Base-by-base conservation (phyloP, 2,888 invertebrate genomes). In the Trilocha varians region DNA sequence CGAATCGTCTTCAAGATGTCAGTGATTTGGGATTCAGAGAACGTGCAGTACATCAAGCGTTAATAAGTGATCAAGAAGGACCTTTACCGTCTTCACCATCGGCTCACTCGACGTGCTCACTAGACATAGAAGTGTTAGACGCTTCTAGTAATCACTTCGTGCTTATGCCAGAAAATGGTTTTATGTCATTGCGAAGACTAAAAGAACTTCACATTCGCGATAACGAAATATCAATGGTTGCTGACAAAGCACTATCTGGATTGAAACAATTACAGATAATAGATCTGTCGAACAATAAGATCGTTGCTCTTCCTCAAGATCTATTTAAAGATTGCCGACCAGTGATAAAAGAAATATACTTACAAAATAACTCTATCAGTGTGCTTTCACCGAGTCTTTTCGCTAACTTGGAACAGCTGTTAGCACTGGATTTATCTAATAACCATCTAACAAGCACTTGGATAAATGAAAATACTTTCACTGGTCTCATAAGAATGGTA, bases 301-400 rank as follows among this genome's bases (percentile, higher is more conserved):
- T 98, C 50, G 93, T 93, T 33, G 93, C 94, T 40, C 87, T 98
- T 54, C 97, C 97, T 35, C 91, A 93, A 49, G 93, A 93, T 64
- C 82, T 97, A 51, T 96, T 97, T 66, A 88, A 89, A 68, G 95
- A 95, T 77, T 90, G 91, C 61, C 87, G 90, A 40, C 90, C 90
- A 50, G 90, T 91, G 47, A 91, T 97, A 58, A 94, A 93, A 79
- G 96, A 96, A 80, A 91, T 97, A 64, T 93, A 95, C 78, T 83
- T 96, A 68, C 94, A 95, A 77, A 96, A 96, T 79, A 97, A 97
- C 87, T 94, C 95, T 15, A 92, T 97, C 58, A 92, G 92, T 70
- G 92, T 93, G 36, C 87, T 97, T 52, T 93, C 95, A 52, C 93
- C 95, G 1, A 93, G 93, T 53, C 87, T 97, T 41, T 94, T 97